phyloP scores from a whole-genome alignment of 2,888 invertebrate species.

The Melieria crassipennis region DNA sequence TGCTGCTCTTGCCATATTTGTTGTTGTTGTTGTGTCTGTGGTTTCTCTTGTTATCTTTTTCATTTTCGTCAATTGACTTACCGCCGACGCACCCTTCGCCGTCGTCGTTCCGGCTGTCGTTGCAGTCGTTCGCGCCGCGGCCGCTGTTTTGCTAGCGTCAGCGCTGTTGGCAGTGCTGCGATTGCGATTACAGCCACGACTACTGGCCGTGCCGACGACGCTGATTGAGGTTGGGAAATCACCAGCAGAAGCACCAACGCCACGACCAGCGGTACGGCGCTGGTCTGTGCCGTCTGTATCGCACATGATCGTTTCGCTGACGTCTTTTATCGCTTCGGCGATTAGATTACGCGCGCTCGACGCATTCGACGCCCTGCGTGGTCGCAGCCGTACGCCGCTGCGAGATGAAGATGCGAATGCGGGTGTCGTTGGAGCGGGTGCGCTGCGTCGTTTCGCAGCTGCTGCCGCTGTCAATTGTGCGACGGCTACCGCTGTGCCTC shows the following conservation, averaged over 20 bases:
- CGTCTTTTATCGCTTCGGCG: conserved; percentile 45
- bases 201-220: background rate
- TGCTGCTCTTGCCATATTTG: conserved; percentile 9
- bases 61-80: conserved; percentile 38
- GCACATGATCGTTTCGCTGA: conserved; percentile 34
- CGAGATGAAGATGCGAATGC: no score
- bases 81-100: conserved; percentile 38
- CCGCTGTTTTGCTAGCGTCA: background rate
- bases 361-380: conserved; percentile 9
- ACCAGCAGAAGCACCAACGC: conserved; percentile 13
- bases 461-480: background rate
- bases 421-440: background rate
- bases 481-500: no score
- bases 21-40: background rate
- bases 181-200: background rate
- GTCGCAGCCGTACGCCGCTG: no score
- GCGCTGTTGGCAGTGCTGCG: conserved; percentile 12
- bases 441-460: conserved; percentile 1
- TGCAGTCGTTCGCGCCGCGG: conserved; percentile 6
- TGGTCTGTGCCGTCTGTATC: background rate
- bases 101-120: background rate
- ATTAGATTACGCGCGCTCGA: conserved; percentile 41
- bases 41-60: conserved; percentile 33
- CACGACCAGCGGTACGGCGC: background rate
- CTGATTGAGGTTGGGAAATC: conserved; percentile 11